phyloP scores from a whole-genome alignment of 1,140 invertebrate species.

The Pissodes strobi region DNA sequence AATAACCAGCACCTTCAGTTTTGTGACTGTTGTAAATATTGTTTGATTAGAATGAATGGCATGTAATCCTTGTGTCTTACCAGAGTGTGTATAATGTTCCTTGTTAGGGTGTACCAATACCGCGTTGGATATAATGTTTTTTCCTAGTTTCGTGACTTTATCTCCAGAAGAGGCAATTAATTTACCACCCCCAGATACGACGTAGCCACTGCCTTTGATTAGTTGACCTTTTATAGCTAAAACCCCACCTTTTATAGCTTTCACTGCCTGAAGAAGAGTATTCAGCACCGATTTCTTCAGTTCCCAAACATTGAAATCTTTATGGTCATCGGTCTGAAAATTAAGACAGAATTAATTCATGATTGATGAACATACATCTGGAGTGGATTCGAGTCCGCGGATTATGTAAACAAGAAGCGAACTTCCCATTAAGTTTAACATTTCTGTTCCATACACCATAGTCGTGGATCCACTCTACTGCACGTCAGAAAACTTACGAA shows the following conservation, averaged over 20 bases:
- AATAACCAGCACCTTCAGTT: too few relatives aligned
- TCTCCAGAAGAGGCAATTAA: slow-evolving; percentile 73
- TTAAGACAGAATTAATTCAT: not conserved
- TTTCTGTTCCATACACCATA: too few relatives aligned
- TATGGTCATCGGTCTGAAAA: slow-evolving; percentile 58
- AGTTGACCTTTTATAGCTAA: slow-evolving; percentile 82
- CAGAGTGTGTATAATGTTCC: slow-evolving; percentile 41
- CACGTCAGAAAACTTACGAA: too few relatives aligned
- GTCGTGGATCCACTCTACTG: too few relatives aligned
- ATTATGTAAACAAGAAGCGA: too few relatives aligned
- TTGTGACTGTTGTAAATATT: too few relatives aligned
- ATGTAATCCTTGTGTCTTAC: too few relatives aligned
- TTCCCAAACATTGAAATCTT: slow-evolving; percentile 70
- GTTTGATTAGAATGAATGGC: too few relatives aligned
- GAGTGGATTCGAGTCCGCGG: too few relatives aligned
- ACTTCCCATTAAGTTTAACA: too few relatives aligned
- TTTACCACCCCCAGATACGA: slow-evolving; percentile 74
- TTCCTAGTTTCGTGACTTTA: slow-evolving; percentile 74
- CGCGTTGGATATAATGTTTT: slow-evolving; percentile 73
- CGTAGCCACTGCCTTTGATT: slow-evolving; percentile 79
- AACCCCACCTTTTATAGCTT: slow-evolving; percentile 82
- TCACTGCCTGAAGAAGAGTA: slow-evolving; percentile 79
- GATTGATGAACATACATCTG: too few relatives aligned
- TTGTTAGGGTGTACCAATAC: slow-evolving; percentile 61
- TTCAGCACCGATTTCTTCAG: slow-evolving; percentile 80